These are phyloP conservation scores for Taxidea taxus DNA, from an alignment of 2,113 vertebrate species.

Conservation along the genomic window DNA sequence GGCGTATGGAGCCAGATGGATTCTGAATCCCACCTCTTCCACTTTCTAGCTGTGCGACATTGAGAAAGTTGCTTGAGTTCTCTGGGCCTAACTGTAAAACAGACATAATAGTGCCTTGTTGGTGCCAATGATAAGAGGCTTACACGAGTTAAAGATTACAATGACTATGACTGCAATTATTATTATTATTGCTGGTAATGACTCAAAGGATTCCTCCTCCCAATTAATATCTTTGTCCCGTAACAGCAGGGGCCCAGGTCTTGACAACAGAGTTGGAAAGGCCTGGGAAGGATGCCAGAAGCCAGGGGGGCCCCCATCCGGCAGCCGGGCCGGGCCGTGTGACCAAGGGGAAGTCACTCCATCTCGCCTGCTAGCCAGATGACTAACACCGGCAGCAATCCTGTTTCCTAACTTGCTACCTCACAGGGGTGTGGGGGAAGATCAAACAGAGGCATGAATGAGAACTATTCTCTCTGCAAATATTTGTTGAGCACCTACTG, in stretches of 20 bases:
- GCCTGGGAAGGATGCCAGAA: slow-evolving; percentile 53
- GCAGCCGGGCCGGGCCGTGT: not conserved
- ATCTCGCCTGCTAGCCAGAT: not conserved
- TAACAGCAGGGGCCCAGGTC: not conserved
- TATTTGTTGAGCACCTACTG: slow-evolving; percentile 43
- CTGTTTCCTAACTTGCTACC: slow-evolving; percentile 16
- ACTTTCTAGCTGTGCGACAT: not conserved
- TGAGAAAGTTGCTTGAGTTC: not conserved
- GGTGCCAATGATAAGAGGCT: not conserved
- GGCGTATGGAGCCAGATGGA: not conserved
- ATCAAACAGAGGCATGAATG: slow-evolving; percentile 29
- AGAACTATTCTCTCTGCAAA: not conserved
- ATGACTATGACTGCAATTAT: not conserved
- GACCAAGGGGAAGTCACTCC: slow-evolving; percentile 29
- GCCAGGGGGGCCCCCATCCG: not conserved
- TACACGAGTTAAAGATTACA: not conserved
- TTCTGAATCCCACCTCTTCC: not conserved
- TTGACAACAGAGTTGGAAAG: not conserved
- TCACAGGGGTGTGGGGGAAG: slow-evolving; percentile 19
- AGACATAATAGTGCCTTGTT: not conserved
- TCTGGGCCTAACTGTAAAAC: not conserved
- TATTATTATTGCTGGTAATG: slow-evolving; percentile 16
- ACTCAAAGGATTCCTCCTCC: slow-evolving; percentile 53
- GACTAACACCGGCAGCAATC: not conserved
- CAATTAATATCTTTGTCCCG: slow-evolving; percentile 27